Evolutionary conservation across 1,140 invertebrate species (phyloP).

Genomic region (Heterodera schachtii): DNA sequence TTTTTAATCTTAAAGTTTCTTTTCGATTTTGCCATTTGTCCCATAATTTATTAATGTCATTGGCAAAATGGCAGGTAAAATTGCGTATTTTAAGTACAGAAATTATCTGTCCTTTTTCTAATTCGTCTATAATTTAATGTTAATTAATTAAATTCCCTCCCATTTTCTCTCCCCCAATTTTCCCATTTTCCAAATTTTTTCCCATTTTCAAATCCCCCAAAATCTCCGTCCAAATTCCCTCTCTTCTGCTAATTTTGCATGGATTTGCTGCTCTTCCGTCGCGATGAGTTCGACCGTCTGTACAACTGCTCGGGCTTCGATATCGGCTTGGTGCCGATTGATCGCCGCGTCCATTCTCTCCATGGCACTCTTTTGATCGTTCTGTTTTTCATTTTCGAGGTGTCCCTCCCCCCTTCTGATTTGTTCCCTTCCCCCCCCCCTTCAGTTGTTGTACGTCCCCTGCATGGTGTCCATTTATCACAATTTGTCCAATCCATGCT

Average conservation of each 20-base stretch:
- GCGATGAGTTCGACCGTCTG: slow-evolving; percentile 21
- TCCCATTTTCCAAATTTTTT: neutral
- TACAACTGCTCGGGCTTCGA: slow-evolving; percentile 44
- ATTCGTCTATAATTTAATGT: too few species aligned
- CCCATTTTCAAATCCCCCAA: neutral
- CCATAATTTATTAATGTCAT: too few species aligned
- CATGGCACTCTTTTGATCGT: slow-evolving; percentile 23
- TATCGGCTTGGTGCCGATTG: slow-evolving; percentile 38
- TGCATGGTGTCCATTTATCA: slow-evolving; percentile 35
- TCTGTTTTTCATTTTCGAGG: slow-evolving; percentile 37
- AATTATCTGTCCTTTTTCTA: too few species aligned
- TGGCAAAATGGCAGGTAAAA: too few species aligned
- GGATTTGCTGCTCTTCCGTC: slow-evolving; percentile 22
- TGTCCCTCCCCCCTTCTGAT: slow-evolving; percentile 16
- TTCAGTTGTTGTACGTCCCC: slow-evolving; percentile 36
- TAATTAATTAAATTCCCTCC: too few species aligned
- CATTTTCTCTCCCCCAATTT: neutral
- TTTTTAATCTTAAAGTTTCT: neutral
- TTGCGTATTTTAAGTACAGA: too few species aligned
- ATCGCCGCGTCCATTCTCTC: slow-evolving; percentile 31
- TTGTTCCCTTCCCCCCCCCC: slow-evolving; percentile 31
- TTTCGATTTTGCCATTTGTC: too few species aligned
- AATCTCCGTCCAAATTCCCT: too few species aligned
- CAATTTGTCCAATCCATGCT: slow-evolving; percentile 35
- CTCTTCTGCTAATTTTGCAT: neutral